These are phyloP conservation scores for Tinea trinotella DNA, from an alignment of 2,888 invertebrate species.

Conservation along the genomic window DNA sequence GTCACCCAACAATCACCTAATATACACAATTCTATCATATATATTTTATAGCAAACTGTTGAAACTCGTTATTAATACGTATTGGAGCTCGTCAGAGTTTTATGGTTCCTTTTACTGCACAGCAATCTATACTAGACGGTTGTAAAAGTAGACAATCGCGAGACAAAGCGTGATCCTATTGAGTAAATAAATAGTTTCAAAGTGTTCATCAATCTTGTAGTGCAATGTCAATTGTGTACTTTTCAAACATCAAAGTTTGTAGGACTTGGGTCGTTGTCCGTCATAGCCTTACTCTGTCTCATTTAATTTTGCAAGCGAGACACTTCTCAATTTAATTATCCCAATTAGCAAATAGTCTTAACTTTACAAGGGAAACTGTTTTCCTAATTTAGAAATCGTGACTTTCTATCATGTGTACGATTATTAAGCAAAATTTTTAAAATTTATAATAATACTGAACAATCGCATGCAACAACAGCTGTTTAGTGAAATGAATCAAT, in stretches of 20 bases:
- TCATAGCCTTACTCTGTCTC: constrained; percentile 37
- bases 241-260: constrained; percentile 32
- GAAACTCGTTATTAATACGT: neutral
- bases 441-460: neutral
- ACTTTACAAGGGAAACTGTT: too few species aligned
- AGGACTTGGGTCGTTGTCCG: neutral
- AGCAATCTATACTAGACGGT: constrained; percentile 44
- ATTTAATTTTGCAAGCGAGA: constrained; percentile 56
- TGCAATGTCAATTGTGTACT: constrained; percentile 58
- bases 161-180: constrained; percentile 65
- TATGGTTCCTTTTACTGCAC: constrained; percentile 48
- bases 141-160: constrained; percentile 58
- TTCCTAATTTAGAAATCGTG: too few species aligned
- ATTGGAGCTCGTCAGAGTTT: constrained; percentile 28
- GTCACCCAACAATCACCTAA: too few species aligned
- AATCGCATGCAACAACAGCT: constrained; percentile 32
- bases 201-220: constrained; percentile 63
- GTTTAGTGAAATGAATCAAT: constrained; percentile 54
- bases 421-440: neutral
- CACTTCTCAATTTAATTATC: constrained; percentile 66
- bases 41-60: too few species aligned
- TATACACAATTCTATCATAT: too few species aligned
- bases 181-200: constrained; percentile 61
- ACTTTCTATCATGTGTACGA: too few species aligned
- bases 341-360: constrained; percentile 54